These are phyloP conservation scores for Lonchura striata DNA, from an alignment of 2,113 vertebrate genomes.

Conservation along the genomic window DNA sequence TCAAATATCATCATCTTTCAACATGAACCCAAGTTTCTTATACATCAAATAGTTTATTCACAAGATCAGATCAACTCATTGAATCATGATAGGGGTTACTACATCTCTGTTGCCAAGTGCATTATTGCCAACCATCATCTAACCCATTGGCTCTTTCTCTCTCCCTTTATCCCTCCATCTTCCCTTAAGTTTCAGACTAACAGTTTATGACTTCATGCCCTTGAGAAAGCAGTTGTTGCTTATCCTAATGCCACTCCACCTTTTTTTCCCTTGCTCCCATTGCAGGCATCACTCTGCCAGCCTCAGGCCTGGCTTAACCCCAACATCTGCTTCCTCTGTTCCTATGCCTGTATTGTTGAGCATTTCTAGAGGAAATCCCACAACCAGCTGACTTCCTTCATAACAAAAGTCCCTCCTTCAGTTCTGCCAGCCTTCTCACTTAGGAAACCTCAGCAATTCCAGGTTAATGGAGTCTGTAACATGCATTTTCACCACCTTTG, in stretches of 20 bases:
- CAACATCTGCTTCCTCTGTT: constrained; percentile 45
- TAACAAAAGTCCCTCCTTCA: neutral
- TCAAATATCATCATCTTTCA: neutral
- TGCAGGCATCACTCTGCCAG: neutral
- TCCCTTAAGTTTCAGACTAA: constrained; percentile 17
- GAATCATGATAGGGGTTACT: neutral
- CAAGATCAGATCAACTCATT: neutral
- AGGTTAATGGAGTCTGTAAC: neutral
- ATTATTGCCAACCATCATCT: neutral
- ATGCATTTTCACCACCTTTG: neutral
- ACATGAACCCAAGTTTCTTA: neutral
- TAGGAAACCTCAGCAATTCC: neutral
- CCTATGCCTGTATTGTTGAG: neutral
- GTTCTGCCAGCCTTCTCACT: neutral
- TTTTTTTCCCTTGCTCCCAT: neutral
- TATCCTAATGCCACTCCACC: neutral
- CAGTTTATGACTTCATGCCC: constrained; percentile 7
- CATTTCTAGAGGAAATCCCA: constrained; percentile 32
- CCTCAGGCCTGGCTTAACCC: neutral
- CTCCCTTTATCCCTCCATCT: constrained; percentile 39
- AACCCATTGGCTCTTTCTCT: neutral
- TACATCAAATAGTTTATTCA: neutral
- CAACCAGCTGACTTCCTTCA: neutral
- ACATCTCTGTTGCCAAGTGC: neutral
- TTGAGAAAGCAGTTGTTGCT: neutral